phyloP scores from a whole-genome alignment of 2,113 vertebrate genomes.

The Lontra canadensis region DNA sequence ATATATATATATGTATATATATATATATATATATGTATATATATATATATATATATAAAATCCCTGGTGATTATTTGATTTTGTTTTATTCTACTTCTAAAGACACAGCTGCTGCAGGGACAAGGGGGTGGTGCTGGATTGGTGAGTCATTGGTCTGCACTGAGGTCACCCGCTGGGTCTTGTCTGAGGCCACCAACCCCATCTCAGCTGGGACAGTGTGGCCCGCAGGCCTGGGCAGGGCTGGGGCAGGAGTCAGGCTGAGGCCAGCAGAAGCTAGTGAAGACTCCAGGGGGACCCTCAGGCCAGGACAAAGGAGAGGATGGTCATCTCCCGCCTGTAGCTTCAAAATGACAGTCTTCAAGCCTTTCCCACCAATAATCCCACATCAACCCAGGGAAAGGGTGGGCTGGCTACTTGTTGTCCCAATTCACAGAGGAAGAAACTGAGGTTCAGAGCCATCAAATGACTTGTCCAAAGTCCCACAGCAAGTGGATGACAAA shows the following conservation, averaged over 20 bases:
- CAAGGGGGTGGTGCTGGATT: not conserved
- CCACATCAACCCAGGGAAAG: not conserved
- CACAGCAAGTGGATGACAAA: constrained; percentile 9
- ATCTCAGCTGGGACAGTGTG: not conserved
- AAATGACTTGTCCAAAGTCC: constrained; percentile 41
- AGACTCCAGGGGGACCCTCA: not conserved
- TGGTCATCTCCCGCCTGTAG: not conserved
- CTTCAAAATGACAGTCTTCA: not conserved
- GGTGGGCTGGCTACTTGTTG: not conserved
- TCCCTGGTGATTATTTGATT: not conserved
- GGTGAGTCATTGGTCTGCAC: not conserved
- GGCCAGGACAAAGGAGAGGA: not conserved
- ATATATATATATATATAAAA: not conserved
- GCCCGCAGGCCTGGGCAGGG: not conserved
- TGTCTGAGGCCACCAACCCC: not conserved
- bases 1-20: not conserved
- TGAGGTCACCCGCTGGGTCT: not conserved
- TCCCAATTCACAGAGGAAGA: not conserved
- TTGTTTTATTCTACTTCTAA: not conserved
- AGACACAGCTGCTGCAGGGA: not conserved
- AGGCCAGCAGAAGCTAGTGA: not conserved
- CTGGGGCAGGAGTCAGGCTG: not conserved
- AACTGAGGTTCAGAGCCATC: constrained; percentile 21
- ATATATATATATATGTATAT: not conserved
- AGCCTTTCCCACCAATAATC: not conserved